Percentiles rank a stretch among this genome's conserved stretches.
These are phyloP conservation scores for Crotalus helleri DNA, from an alignment of 2,113 vertebrate genomes.

Conservation along the genomic window DNA sequence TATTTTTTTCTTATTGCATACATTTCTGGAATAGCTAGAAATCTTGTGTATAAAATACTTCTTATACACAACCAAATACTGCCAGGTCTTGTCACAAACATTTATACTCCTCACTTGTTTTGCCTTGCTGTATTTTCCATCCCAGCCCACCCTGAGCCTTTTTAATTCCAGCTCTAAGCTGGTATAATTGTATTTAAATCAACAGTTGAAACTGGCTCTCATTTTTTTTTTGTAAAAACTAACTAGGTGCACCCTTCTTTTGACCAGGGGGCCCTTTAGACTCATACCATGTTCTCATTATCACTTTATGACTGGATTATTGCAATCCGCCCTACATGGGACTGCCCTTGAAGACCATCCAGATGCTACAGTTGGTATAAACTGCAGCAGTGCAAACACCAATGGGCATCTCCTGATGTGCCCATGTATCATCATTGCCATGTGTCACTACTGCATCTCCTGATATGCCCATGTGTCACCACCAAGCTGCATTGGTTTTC, in stretches of 20 bases:
- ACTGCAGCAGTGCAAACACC: not conserved
- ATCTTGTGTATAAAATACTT: not conserved
- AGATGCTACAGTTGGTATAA: not conserved
- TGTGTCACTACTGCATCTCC: not conserved
- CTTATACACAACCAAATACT: not conserved
- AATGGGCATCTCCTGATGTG: not conserved
- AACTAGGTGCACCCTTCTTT: not conserved
- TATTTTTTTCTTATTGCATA: not conserved
- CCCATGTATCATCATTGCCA: not conserved
- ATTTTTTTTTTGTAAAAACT: constrained; percentile 40
- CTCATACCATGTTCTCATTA: not conserved
- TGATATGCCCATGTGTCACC: no score
- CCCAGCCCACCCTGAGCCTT: constrained; percentile 5
- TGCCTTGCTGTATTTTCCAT: constrained; percentile 27
- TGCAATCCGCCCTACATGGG: not conserved
- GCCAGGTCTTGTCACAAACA: not conserved
- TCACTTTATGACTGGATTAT: not conserved
- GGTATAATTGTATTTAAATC: constrained; percentile 8
- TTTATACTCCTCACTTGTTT: constrained; percentile 27
- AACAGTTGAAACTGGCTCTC: not conserved
- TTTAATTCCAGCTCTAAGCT: constrained; percentile 16
- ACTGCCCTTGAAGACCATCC: not conserved
- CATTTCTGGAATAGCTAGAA: not conserved
- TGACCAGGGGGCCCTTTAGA: not conserved
- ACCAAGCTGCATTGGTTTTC: not conserved